Evolutionary conservation across 2,797 vertebrate species (phyloP).

Genomic region (Chiloscyllium punctatum): DNA sequence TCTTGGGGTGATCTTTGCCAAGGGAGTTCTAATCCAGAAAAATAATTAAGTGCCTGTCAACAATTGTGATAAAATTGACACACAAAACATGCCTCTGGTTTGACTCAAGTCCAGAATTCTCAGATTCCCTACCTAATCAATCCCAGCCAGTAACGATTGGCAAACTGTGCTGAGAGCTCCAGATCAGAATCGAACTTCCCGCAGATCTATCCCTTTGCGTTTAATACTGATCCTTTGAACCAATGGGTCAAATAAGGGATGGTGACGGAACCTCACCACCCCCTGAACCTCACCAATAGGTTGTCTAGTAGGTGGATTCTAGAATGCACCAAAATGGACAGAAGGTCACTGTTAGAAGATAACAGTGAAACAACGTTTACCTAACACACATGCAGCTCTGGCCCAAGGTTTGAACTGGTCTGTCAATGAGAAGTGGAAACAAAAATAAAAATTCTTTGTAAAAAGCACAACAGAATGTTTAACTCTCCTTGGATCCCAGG

Average conservation of each 20-base stretch:
- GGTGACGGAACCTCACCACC: no score
- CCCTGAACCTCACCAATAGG: no score
- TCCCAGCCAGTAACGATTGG: not conserved
- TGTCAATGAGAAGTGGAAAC: not conserved
- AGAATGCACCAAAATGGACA: not conserved
- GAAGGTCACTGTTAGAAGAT: not conserved
- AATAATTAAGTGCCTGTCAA: not conserved
- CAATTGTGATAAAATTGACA: no score
- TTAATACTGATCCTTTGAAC: not conserved
- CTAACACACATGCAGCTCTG: not conserved
- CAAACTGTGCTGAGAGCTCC: not conserved
- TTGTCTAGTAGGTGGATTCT: not conserved
- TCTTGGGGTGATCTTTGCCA: no score
- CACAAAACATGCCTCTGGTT: not conserved
- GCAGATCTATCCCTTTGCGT: not conserved
- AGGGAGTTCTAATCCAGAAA: not conserved
- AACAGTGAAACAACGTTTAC: not conserved
- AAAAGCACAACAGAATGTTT: not conserved
- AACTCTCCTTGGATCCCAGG: not conserved
- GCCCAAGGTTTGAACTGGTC: slow-evolving; percentile 17
- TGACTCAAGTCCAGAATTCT: not conserved
- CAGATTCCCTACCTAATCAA: not conserved
- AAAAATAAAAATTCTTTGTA: not conserved
- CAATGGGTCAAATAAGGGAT: not conserved
- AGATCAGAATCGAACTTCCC: not conserved